Conservation (phyloP, 2,888 invertebrate species). For the Cremastinae sp. region DNA sequence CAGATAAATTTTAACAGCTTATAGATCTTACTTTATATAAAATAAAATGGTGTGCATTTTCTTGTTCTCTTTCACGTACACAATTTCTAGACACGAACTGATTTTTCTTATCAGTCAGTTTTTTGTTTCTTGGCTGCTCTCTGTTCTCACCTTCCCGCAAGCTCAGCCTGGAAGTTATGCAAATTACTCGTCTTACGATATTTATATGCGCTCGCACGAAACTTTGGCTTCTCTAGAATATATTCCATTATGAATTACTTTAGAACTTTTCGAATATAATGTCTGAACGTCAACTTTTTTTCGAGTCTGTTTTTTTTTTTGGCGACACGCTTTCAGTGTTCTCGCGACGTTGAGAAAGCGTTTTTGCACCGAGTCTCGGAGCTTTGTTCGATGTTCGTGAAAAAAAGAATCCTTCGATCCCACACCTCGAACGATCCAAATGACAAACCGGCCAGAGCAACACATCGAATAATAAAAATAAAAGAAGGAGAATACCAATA, state of each 20-base stretch:
- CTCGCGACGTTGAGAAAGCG: conserved; percentile 13
- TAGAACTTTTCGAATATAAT: conserved; percentile 14
- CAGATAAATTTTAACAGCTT: no score
- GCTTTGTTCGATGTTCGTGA: conserved; percentile 53
- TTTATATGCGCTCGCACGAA: conserved; percentile 40
- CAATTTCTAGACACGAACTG: no score
- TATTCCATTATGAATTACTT: not conserved
- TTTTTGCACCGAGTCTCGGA: conserved; percentile 9
- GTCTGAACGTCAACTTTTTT: not conserved
- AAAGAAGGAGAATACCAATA: not conserved
- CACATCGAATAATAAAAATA: not conserved
- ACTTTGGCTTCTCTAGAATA: conserved; percentile 10
- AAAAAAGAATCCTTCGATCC: conserved; percentile 23
- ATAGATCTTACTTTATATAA: no score
- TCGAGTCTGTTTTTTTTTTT: conserved; percentile 3
- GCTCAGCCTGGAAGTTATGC: conserved; percentile 15
- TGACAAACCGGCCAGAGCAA: conserved; percentile 11
- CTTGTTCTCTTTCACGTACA: no score
- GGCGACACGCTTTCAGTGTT: conserved; percentile 47
- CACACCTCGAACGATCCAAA: conserved; percentile 29
- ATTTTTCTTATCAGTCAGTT: not conserved
- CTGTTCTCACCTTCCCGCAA: conserved; percentile 22
- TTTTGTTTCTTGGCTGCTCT: conserved; percentile 12
- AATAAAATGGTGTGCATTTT: no score
- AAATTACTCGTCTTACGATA: not conserved